Conservation (phyloP, 2,113 vertebrate genomes). For the Castor canadensis region DNA sequence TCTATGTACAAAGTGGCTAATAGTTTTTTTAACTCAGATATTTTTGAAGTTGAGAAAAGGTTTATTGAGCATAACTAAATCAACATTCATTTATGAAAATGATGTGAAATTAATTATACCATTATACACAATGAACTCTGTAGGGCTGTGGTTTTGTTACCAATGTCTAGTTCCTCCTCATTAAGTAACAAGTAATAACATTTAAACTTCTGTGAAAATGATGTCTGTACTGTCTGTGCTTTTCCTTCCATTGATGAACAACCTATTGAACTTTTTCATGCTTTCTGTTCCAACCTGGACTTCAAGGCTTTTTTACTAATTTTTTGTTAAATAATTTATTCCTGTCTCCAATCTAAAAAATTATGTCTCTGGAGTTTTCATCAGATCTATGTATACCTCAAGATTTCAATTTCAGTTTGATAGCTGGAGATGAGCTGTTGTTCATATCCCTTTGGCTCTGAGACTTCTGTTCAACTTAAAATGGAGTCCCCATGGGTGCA, state of each 20-base stretch:
- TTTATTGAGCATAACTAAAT: not conserved
- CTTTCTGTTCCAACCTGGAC: not conserved
- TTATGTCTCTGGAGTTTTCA: not conserved
- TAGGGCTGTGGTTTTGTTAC: not conserved
- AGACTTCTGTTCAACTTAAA: not conserved
- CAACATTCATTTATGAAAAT: slow-evolving; percentile 15
- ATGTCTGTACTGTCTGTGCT: not conserved
- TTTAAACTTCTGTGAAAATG: not conserved
- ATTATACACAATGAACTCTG: not conserved
- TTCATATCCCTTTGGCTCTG: not conserved
- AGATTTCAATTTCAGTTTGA: not conserved
- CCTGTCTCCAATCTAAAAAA: not conserved
- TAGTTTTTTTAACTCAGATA: not conserved
- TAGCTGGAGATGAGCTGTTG: not conserved
- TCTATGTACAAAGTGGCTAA: too few species aligned
- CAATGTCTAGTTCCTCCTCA: not conserved
- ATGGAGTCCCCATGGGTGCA: not conserved
- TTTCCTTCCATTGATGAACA: too few species aligned
- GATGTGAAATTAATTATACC: not conserved
- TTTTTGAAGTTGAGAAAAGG: not conserved
- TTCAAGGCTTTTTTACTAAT: not conserved
- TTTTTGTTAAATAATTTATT: not conserved
- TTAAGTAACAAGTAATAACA: not conserved
- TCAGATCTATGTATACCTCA: not conserved
- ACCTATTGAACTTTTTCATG: not conserved